A percentile compares a stretch with the other conserved stretches of the same genome.
phyloP scores from a whole-genome alignment of 1,140 invertebrate species.

The Arctopsyche grandis region DNA sequence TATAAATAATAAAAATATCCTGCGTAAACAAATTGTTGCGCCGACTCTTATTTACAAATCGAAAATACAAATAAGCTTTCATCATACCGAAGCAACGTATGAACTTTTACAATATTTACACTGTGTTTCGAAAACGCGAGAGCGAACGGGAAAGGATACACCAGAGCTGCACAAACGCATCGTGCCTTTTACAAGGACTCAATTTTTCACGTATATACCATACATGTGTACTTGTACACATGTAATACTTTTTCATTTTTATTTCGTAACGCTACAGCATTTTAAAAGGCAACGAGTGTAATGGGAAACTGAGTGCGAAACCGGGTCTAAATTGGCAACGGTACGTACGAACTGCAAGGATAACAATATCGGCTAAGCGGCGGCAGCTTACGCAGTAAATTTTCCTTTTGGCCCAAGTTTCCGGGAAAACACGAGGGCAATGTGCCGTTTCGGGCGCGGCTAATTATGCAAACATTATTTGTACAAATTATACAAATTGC shows the following conservation, averaged over 20 bases:
- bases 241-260: no score
- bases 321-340: neutral
- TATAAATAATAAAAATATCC: neutral
- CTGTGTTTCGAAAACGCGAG: no score
- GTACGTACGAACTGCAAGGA: neutral
- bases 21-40: neutral
- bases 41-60: neutral
- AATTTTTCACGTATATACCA: no score
- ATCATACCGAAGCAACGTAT: no score
- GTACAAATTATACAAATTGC: slow-evolving; percentile 25
- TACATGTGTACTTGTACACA: no score
- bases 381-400: slow-evolving; percentile 10
- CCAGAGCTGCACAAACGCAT: no score
- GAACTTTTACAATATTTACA: no score
- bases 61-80: neutral
- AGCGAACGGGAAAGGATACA: no score
- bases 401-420: slow-evolving; percentile 13
- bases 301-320: slow-evolving; percentile 13
- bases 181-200: no score
- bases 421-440: slow-evolving; percentile 12
- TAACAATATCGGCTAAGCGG: neutral
- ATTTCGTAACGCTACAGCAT: no score
- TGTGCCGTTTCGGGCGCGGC: slow-evolving; percentile 18
- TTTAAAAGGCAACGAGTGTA: neutral
- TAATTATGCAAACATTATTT: slow-evolving; percentile 25